Base-by-base conservation (phyloP, 1,140 invertebrate species). In the Frieseomelitta varia region DNA sequence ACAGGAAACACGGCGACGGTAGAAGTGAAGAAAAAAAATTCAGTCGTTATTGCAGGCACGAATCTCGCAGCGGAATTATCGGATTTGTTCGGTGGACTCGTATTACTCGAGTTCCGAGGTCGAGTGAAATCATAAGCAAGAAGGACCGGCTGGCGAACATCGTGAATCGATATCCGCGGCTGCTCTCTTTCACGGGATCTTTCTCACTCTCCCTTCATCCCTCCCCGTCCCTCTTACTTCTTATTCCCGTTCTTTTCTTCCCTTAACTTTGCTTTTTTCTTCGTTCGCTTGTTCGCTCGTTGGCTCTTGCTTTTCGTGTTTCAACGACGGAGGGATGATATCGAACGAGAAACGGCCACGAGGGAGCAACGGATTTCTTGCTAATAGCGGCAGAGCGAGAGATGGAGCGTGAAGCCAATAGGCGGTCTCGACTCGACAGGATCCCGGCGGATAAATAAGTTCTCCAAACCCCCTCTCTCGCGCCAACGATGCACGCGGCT, bases 21-120 rank as follows among this genome's bases (percentile, higher is more conserved):
- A 68, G 51, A 56, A 78, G 65, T 30, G 39, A 55, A 75, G 53
- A 75, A 39, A 67, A 58, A 81, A 75, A 88, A 89, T 88, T 88
- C 77, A 88, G 72, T 84, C 76, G 84, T 84, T 89, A 88, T 83
- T 82, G 84, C 73, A 61, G 80, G 30, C 75, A 75, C 78, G 71
- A 78, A 77, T 80, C 79, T 81, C 47, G 88, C 82, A 68, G 53
- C 68, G 78, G 78, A 74, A 89, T 89, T 86, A 88, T 88, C 88
- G 84, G 88, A 88, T 86, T 85, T 71, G 86, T 68, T 84, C 75
- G 34, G 24, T 51, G 58, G 78, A 34, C 67, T 80, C 78, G 78
- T 73, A 80, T 80, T 74, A 84, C 30, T 30, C 69, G 19, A 71
- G 67, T 8, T 21, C 75, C 47, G 34, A 14, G 61, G 30, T 24